phyloP scores from a whole-genome alignment of 2,888 invertebrate genomes.

The Torymus tubicola region DNA sequence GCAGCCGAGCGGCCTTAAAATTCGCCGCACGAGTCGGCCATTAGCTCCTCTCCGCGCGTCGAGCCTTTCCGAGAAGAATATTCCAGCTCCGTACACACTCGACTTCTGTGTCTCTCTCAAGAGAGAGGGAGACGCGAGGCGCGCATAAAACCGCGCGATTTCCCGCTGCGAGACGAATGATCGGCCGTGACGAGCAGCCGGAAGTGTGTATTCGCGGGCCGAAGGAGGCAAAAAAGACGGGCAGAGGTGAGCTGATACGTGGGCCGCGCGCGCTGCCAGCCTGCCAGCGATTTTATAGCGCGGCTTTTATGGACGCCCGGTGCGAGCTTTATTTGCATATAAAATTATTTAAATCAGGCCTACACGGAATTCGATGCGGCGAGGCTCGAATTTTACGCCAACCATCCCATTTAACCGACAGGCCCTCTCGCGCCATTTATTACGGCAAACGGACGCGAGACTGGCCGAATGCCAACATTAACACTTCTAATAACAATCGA shows the following conservation, averaged over 20 bases:
- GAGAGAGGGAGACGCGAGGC: neutral
- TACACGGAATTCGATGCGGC: constrained; percentile 15
- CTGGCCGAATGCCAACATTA: neutral
- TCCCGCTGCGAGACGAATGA: constrained; percentile 44
- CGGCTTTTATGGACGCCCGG: neutral
- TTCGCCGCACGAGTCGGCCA: constrained; percentile 38
- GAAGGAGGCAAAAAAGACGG: neutral
- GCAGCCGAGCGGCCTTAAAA: constrained; percentile 15
- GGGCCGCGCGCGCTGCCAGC: too few species aligned
- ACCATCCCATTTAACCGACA: constrained; percentile 19
- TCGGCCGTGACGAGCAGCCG: constrained; percentile 26
- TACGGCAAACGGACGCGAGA: neutral
- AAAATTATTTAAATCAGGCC: constrained; percentile 49
- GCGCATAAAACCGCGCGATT: neutral
- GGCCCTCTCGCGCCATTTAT: neutral
- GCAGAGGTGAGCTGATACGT: neutral
- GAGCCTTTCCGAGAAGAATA: constrained; percentile 58
- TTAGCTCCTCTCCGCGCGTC: constrained; percentile 44
- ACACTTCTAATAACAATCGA: constrained; percentile 22
- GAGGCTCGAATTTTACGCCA: constrained; percentile 20
- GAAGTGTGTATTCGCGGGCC: neutral
- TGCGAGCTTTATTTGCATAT: constrained; percentile 38
- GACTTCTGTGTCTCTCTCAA: neutral
- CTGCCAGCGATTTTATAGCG: neutral
- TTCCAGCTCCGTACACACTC: constrained; percentile 27